These are phyloP conservation scores for Apodemus speciosus DNA, from an alignment of 2,113 vertebrate species.

Conservation along the genomic window DNA sequence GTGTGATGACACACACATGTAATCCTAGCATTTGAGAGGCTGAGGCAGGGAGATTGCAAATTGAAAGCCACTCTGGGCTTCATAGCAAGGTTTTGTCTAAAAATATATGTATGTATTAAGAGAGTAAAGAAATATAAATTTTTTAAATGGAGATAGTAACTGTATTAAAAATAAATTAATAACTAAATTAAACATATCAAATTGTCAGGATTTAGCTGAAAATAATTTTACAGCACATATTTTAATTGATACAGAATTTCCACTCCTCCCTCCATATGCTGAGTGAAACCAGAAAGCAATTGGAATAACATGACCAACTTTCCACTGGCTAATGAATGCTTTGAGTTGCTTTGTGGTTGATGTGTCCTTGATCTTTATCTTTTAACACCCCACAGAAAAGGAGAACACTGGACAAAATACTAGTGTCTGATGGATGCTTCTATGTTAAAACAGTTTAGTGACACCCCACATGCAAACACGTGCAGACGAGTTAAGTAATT, in stretches of 20 bases:
- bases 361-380: not conserved
- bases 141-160: conserved; percentile 1
- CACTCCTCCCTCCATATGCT: not conserved
- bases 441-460: not conserved
- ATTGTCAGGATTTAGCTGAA: not conserved
- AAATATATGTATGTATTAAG: not conserved
- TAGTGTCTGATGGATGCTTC: not conserved
- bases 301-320: not conserved
- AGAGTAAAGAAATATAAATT: not conserved
- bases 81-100: not conserved
- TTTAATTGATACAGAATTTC: conserved; percentile 24
- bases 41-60: not conserved
- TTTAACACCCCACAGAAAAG: not conserved
- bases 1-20: not conserved
- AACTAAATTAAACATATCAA: not conserved
- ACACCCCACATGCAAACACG: not conserved
- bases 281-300: not conserved
- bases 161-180: not conserved
- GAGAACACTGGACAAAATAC: not conserved
- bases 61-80: not conserved
- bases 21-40: not conserved
- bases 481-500: not conserved
- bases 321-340: not conserved
- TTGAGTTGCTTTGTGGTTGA: not conserved
- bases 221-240: conserved; percentile 17